Evolutionary conservation across 2,888 invertebrate genomes (phyloP), one percentile per base, ranked within the genome.

Genomic region (Eupithecia pulchellata): DNA sequence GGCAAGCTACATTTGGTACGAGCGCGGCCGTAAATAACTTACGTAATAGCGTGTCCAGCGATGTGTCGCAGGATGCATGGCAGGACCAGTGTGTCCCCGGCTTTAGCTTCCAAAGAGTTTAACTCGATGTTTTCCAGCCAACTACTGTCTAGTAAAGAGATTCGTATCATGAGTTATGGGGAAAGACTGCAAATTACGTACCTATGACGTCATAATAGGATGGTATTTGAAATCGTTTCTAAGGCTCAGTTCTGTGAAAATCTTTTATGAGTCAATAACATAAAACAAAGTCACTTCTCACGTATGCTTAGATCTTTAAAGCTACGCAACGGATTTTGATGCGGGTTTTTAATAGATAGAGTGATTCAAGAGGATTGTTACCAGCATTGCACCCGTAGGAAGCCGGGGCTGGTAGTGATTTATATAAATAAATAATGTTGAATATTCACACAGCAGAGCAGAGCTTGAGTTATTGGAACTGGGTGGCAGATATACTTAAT

Each of bases 71-170:
- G 77, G 64, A 92, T 88, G 78, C 93, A 94, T 1, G 93, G 93
- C 14, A 93, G 75, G 65, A 93, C 83, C 32, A 90, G 89, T 36
- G 89, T 91, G 27, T 92, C 91, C 1, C 92, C 92, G 1, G 85
- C 79, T 34, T 86, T 85, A 25, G 91, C 89, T 79, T 94, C 93
- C 34, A 94, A 82, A 6, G 92, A 90, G 80, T 86, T 93, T 61
- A 93, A 74, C 78, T 93, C 93, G 13, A 90, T 88, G 72, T 90
- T 92, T 77, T 93, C 93, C 73, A 93, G 77, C 93, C 93, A 93
- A 81, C 91, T 93, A 84, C 91, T 93, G 72, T 93, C 94, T 94
- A n/a, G n/a, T n/a, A 60, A 80, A 65, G 32, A 75, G 70, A 74
- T 64, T 77, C 63, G 67, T 63, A 66, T 8, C 58, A 70, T 66